These are phyloP conservation scores for Seriola dumerili DNA, from an alignment of 2,113 vertebrate genomes.

Conservation along the genomic window DNA sequence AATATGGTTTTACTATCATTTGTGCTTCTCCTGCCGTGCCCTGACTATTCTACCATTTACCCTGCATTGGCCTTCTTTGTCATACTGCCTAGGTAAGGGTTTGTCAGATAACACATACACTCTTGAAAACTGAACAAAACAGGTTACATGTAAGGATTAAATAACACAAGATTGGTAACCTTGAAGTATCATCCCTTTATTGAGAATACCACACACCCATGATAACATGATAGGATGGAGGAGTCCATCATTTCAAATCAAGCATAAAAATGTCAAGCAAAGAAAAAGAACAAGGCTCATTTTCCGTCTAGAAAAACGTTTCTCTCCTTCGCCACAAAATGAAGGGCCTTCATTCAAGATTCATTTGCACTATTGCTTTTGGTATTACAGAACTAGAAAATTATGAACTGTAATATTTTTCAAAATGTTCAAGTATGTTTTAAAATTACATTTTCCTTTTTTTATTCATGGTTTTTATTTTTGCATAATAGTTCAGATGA, in stretches of 20 bases:
- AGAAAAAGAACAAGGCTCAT: constrained; percentile 66
- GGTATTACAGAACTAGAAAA: constrained; percentile 76
- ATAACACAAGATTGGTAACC: constrained; percentile 22
- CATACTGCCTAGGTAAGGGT: no score
- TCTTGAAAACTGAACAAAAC: not conserved
- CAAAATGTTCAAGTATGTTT: constrained; percentile 73
- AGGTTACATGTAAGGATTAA: not conserved
- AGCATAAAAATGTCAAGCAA: constrained; percentile 77
- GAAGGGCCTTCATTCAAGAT: constrained; percentile 56
- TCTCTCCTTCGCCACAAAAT: constrained; percentile 69
- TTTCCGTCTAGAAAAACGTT: constrained; percentile 68
- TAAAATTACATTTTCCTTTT: constrained; percentile 55
- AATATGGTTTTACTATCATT: not conserved
- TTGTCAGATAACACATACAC: not conserved
- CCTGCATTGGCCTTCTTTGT: not conserved
- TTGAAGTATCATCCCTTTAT: constrained; percentile 81
- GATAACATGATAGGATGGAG: constrained; percentile 65
- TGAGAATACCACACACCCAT: constrained; percentile 81
- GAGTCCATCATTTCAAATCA: constrained; percentile 73
- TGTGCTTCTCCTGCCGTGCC: not conserved
- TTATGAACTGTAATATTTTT: constrained; percentile 71
- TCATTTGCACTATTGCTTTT: constrained; percentile 61
- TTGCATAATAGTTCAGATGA: constrained; percentile 58
- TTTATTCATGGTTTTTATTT: constrained; percentile 49
- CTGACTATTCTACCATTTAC: not conserved